A percentile compares a stretch with the other conserved stretches of the same genome.
Evolutionary conservation across 2,888 invertebrate genomes (phyloP).

Genomic region (Phalangium opilio): DNA sequence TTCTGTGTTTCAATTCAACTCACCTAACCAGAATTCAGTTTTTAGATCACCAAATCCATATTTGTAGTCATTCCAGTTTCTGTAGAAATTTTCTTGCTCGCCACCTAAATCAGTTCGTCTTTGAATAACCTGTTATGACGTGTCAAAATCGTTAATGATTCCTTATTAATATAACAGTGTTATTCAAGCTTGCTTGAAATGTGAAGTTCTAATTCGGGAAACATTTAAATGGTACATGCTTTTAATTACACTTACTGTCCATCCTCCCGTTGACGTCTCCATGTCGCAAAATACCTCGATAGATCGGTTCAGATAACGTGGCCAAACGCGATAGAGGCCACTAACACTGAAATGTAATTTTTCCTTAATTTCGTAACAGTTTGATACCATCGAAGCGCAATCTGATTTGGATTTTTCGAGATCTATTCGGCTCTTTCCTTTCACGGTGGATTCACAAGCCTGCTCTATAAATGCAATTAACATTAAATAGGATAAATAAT

Average conservation of each 20-base stretch:
- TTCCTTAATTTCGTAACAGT: too few species aligned
- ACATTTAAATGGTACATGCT: neutral
- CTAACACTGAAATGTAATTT: neutral
- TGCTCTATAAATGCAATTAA: too few species aligned
- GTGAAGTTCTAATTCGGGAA: neutral
- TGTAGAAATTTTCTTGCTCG: slow-evolving; percentile 19
- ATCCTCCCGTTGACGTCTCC: slow-evolving; percentile 28
- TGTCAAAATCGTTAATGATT: too few species aligned
- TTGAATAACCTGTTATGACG: neutral
- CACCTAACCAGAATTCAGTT: slow-evolving; percentile 29
- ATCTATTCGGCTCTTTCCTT: too few species aligned
- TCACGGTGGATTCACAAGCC: too few species aligned
- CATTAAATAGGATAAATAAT: too few species aligned
- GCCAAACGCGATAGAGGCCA: neutral
- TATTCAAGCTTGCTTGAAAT: too few species aligned
- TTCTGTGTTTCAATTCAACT: too few species aligned
- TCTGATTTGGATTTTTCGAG: too few species aligned
- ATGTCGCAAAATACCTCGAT: slow-evolving; percentile 41
- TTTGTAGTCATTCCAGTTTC: slow-evolving; percentile 28
- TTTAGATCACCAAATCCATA: slow-evolving; percentile 29
- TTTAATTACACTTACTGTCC: slow-evolving; percentile 23
- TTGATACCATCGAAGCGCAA: too few species aligned
- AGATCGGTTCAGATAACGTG: slow-evolving; percentile 24
- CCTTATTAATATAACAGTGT: too few species aligned
- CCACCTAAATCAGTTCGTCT: slow-evolving; percentile 35